Conservation (phyloP, 1,140 invertebrate species). For the Plutomurus gul region DNA sequence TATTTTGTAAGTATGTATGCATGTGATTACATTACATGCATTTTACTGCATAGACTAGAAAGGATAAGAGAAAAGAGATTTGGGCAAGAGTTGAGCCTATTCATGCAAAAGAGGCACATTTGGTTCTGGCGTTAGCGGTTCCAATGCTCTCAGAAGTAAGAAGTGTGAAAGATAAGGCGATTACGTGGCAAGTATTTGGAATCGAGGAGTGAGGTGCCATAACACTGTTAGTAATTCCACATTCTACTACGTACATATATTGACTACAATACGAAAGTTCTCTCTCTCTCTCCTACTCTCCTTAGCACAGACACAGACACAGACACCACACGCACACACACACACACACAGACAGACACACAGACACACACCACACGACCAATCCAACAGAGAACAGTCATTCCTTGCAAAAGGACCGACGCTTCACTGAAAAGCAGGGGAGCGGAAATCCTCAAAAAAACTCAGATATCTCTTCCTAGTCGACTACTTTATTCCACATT, state of each 20-base stretch:
- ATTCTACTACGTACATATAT: background rate
- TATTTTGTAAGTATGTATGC: background rate
- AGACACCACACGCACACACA: too few relatives aligned
- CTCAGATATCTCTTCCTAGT: too few relatives aligned
- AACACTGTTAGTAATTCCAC: background rate
- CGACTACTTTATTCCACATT: too few relatives aligned
- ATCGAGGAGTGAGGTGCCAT: background rate
- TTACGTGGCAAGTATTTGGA: constrained; percentile 41
- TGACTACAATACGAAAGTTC: background rate
- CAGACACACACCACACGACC: too few relatives aligned
- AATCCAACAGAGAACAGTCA: too few relatives aligned
- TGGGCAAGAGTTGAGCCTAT: background rate
- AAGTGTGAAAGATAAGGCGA: constrained; percentile 46
- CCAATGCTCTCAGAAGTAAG: background rate
- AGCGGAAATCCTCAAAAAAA: too few relatives aligned
- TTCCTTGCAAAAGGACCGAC: too few relatives aligned
- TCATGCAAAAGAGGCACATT: constrained; percentile 27
- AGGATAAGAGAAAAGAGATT: background rate
- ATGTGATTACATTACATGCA: background rate
- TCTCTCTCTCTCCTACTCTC: too few relatives aligned
- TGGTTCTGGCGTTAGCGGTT: background rate
- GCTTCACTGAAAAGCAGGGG: too few relatives aligned
- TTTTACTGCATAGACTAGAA: background rate
- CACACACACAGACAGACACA: too few relatives aligned
- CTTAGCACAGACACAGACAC: too few relatives aligned